Conservation (phyloP, 2,797 vertebrate species). For the Gymnoscopelus braueri region DNA sequence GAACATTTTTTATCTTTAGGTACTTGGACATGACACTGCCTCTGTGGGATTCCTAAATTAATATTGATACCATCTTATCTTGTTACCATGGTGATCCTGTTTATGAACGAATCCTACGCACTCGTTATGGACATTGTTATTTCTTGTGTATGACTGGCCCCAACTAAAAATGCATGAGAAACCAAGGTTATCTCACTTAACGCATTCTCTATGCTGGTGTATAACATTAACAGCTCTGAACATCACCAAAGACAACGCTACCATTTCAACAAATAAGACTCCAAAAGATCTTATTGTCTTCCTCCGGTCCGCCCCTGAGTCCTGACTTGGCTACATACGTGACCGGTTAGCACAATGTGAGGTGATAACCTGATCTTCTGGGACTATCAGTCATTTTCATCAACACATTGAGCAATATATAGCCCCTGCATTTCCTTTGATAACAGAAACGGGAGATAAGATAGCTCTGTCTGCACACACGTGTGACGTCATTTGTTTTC, state of each 20-base stretch:
- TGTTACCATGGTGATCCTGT: constrained; percentile 56
- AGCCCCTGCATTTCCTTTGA: constrained; percentile 43
- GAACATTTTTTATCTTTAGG: constrained; percentile 10
- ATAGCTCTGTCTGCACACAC: constrained; percentile 5
- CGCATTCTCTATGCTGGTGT: constrained; percentile 1
- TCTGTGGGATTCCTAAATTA: constrained; percentile 45
- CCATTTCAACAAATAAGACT: constrained; percentile 20
- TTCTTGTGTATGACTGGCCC: background rate
- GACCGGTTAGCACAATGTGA: constrained; percentile 41
- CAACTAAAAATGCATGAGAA: constrained; percentile 7
- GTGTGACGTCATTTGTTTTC: constrained; percentile 52
- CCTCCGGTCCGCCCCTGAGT: constrained; percentile 8
- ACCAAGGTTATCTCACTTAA: constrained; percentile 4
- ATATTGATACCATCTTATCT: constrained; percentile 34
- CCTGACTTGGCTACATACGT: constrained; percentile 16
- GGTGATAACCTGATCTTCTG: constrained; percentile 42
- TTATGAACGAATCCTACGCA: constrained; percentile 39
- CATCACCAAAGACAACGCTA: constrained; percentile 30
- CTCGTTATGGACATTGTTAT: constrained; percentile 9
- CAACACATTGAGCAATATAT: constrained; percentile 36
- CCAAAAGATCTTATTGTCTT: background rate
- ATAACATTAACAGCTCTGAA: constrained; percentile 20
- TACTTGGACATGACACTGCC: constrained; percentile 30
- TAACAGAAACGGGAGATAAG: constrained; percentile 34
- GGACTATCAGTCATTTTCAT: constrained; percentile 38